A percentile compares a stretch with the other conserved stretches of the same genome.
Evolutionary conservation across 2,888 invertebrate genomes (phyloP).

Genomic region (Phengaris arion): DNA sequence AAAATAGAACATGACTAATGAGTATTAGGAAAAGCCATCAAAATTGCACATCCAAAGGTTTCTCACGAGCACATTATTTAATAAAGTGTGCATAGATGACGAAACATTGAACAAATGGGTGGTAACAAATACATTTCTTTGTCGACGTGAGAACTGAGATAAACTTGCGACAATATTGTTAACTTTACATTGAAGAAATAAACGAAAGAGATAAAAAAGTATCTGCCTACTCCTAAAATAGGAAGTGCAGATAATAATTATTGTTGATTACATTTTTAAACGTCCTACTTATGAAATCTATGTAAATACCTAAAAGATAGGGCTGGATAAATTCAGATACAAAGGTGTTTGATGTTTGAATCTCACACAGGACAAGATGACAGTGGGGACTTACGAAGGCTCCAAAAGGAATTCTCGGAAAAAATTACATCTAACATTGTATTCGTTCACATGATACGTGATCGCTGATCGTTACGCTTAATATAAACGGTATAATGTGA

Average conservation of each 20-base stretch:
- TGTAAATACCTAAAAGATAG: not conserved
- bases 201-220: not conserved
- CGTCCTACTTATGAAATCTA: not conserved
- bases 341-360: too few species aligned
- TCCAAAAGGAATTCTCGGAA: too few species aligned
- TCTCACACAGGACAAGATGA: too few species aligned
- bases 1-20: conserved; percentile 2
- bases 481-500: too few species aligned
- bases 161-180: not conserved
- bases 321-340: not conserved
- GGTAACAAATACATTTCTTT: conserved; percentile 3
- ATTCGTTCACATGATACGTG: too few species aligned
- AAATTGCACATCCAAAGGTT: conserved; percentile 11
- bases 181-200: not conserved
- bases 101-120: not conserved
- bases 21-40: not conserved
- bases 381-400: too few species aligned
- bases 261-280: not conserved
- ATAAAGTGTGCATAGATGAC: not conserved
- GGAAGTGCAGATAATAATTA: not conserved
- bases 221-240: not conserved
- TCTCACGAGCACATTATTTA: conserved; percentile 6
- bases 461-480: too few species aligned
- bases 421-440: too few species aligned
- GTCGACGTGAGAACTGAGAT: not conserved